Evolutionary conservation across 2,113 vertebrate genomes (phyloP).

Genomic region (Oryzias celebensis): DNA sequence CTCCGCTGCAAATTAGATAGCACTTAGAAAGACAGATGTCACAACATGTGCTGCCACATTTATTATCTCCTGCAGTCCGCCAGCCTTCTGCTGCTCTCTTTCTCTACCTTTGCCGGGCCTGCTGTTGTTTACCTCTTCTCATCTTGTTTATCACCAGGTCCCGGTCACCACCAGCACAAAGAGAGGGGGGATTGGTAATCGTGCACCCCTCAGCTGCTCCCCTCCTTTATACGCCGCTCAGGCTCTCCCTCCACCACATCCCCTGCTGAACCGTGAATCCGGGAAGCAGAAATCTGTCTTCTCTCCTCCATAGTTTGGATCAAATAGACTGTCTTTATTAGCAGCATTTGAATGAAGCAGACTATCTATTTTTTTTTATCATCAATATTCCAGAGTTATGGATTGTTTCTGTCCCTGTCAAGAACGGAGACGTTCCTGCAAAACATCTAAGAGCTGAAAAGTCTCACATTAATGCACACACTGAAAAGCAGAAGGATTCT

Average conservation of each 20-base stretch:
- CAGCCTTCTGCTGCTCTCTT: conserved; percentile 64
- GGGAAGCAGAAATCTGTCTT: background rate
- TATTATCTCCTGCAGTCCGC: conserved; percentile 66
- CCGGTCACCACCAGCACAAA: conserved; percentile 46
- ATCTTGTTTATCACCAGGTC: conserved; percentile 76
- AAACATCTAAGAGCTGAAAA: conserved; percentile 29
- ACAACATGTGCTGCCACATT: conserved; percentile 79
- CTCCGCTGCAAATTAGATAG: conserved; percentile 80
- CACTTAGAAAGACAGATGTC: conserved; percentile 83
- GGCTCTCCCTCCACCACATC: conserved; percentile 13
- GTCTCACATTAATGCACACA: conserved; percentile 25
- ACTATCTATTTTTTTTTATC: no score
- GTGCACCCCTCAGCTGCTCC: conserved; percentile 6
- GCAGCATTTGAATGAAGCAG: no score
- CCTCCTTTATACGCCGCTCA: background rate
- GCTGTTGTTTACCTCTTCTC: conserved; percentile 79
- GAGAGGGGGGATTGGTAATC: conserved; percentile 32
- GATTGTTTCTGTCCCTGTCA: conserved; percentile 10
- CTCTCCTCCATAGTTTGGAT: no score
- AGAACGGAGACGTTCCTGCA: conserved; percentile 11
- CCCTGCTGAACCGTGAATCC: conserved; percentile 20
- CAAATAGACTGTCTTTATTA: no score
- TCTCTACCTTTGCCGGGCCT: conserved; percentile 76
- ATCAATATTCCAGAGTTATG: conserved; percentile 9
- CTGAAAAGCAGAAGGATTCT: background rate